A percentile compares a stretch with the other conserved stretches of the same genome.
phyloP scores from a whole-genome alignment of 1,140 invertebrate species.

The Steinernema feltiae region DNA sequence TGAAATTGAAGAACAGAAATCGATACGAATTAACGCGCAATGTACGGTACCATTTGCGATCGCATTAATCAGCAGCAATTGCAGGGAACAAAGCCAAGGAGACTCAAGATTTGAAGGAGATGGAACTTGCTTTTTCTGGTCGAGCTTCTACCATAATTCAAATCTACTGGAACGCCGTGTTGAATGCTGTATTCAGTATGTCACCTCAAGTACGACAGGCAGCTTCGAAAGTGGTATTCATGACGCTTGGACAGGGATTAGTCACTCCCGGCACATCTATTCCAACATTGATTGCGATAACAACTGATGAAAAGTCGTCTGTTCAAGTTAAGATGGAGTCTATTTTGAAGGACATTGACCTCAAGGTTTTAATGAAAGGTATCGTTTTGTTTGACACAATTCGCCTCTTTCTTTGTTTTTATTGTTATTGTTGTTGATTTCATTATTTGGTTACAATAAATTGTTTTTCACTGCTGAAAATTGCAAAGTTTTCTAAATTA shows the following conservation, averaged over 20 bases:
- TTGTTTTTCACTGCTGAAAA: too few relatives aligned
- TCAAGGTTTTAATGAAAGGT: too few relatives aligned
- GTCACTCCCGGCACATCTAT: conserved; percentile 95
- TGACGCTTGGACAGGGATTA: conserved; percentile 88
- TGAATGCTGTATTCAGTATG: conserved; percentile 80
- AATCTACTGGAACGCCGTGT: conserved; percentile 85
- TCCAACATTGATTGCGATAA: conserved; percentile 93
- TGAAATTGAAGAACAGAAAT: conserved; percentile 84
- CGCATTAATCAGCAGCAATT: conserved; percentile 19
- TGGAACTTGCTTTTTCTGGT: conserved; percentile 59
- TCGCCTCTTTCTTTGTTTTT: too few relatives aligned
- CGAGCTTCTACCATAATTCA: conserved; percentile 98
- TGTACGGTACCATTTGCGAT: conserved; percentile 62
- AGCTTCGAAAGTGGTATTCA: conserved; percentile 76
- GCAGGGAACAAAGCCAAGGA: conserved; percentile 41
- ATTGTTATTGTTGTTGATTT: too few relatives aligned
- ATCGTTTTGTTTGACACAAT: too few relatives aligned
- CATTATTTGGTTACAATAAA: too few relatives aligned
- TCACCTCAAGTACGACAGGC: conserved; percentile 76
- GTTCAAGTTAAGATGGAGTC: conserved; percentile 86
- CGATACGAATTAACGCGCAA: conserved; percentile 90
- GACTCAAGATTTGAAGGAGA: conserved; percentile 60
- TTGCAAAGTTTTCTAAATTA: too few relatives aligned
- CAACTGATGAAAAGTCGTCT: conserved; percentile 79
- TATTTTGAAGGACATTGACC: conserved; percentile 92